Conservation (phyloP, 2,888 invertebrate genomes). For the Cancer borealis region DNA sequence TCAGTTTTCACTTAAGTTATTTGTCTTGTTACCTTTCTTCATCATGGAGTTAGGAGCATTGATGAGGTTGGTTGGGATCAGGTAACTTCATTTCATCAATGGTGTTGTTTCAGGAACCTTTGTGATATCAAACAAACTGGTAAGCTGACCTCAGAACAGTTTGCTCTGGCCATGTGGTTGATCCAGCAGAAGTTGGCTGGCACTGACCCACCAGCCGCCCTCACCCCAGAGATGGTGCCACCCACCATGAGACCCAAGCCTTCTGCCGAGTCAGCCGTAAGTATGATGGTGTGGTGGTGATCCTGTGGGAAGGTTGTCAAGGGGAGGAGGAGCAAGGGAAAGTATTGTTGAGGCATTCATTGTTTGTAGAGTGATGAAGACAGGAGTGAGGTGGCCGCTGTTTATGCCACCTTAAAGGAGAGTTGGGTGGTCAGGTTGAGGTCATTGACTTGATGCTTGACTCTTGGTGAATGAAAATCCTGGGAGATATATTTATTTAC, state of each 20-base stretch:
- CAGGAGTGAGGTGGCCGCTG: background rate
- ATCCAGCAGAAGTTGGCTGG: conserved; percentile 91
- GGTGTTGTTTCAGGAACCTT: conserved; percentile 85
- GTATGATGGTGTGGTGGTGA: conserved; percentile 32
- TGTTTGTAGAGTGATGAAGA: background rate
- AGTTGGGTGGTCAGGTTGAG: background rate
- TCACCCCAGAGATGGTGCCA: conserved; percentile 94
- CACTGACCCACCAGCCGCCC: conserved; percentile 88
- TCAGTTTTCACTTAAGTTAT: too few relatives aligned
- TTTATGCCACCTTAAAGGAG: background rate
- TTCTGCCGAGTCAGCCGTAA: conserved; percentile 70
- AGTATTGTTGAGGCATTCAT: background rate
- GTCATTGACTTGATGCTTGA: too few relatives aligned
- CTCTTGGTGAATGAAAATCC: background rate
- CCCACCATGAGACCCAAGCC: conserved; percentile 84
- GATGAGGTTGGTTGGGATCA: background rate
- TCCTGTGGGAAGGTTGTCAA: background rate
- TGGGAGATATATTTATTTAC: background rate
- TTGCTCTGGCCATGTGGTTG: conserved; percentile 97
- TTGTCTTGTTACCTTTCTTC: too few relatives aligned
- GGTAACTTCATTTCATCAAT: background rate
- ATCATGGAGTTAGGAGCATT: too few relatives aligned
- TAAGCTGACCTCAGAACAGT: conserved; percentile 95
- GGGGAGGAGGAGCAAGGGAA: background rate
- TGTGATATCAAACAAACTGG: conserved; percentile 95